Evolutionary conservation across 2,113 vertebrate species (phyloP), one percentile per base, ranked within the genome.

Genomic region (Forbesichthys agassizii): DNA sequence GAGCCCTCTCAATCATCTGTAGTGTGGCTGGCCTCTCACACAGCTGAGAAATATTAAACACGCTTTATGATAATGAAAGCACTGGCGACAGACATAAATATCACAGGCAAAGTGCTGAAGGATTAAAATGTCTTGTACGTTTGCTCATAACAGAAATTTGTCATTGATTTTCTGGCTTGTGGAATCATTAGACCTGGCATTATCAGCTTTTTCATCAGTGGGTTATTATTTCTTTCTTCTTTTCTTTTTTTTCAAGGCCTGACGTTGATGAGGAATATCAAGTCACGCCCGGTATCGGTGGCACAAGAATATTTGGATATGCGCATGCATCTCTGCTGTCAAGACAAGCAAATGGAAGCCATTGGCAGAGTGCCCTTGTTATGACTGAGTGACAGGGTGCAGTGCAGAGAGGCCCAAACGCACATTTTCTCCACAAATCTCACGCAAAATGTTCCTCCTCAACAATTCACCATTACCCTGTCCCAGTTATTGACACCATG

Each of bases 41-140:
- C 86, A 84, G 86, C 88, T 89, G 86, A 87, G 80, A 88, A 85
- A 88, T 88, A 89, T 91, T 88, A 89, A 91, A 86, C 84, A 81
- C 73, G 64, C 87, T 87, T 87, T 83, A 88, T 90, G 88, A 87
- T 91, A 89, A 91, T 87, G 88, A 89, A 86, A 85, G 82, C 53
- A 59, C 79, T 0, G 14, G 74, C 63, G 66, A 86, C 75, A 55
- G 79, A 71, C 83, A 89, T 89, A 90, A 89, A 89, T 89, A 88
- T 89, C 79, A 49, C 58, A 48, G 60, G 74, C 74, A 81, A 85
- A 85, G 82, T 77, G 83, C 65, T 71, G 71, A 72, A 75, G 81
- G 86, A 90, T 88, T 84, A 80, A 86, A 90, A 85, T 85, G 86
- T 84, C 79, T 68, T 79, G 79, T 89, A 80, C 73, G 53, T 84